These are phyloP conservation scores for Vireo griseus DNA, from an alignment of 2,797 vertebrate species.

Conservation along the genomic window DNA sequence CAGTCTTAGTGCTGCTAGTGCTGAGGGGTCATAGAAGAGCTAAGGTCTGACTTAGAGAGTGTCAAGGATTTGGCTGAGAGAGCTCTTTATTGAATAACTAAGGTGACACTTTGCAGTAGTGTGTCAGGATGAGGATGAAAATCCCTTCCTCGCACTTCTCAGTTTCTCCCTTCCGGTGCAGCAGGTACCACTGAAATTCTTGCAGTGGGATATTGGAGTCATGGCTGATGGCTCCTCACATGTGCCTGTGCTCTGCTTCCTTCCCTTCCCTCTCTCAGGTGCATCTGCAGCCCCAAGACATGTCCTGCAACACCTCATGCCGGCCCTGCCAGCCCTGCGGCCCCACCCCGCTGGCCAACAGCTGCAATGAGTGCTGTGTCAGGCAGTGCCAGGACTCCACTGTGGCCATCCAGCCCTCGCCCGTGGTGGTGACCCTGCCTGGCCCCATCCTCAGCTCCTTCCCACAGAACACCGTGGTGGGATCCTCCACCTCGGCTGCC, in stretches of 20 bases:
- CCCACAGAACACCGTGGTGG: not conserved
- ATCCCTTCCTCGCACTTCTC: not conserved
- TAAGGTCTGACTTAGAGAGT: not conserved
- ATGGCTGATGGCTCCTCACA: fast-evolving
- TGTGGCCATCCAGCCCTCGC: fast-evolving
- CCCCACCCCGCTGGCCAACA: not conserved
- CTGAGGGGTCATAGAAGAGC: not conserved
- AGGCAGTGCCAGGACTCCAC: not conserved
- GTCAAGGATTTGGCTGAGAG: not conserved
- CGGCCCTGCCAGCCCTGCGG: not conserved
- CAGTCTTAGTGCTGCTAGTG: not conserved
- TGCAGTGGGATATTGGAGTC: not conserved
- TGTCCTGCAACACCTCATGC: not conserved
- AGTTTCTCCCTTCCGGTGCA: not conserved
- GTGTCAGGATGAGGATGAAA: not conserved
- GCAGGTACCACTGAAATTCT: not conserved
- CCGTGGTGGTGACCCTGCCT: not conserved
- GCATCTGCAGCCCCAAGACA: fast-evolving
- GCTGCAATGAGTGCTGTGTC: not conserved
- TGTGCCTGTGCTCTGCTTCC: not conserved
- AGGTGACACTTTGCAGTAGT: not conserved
- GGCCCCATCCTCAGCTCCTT: not conserved
- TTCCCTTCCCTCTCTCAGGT: not conserved
- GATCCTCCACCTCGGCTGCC: not conserved
- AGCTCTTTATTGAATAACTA: not conserved